Percentiles rank a stretch among this genome's conserved stretches.
phyloP scores from a whole-genome alignment of 1,140 invertebrate species.

The Oncopodura yosiiana region DNA sequence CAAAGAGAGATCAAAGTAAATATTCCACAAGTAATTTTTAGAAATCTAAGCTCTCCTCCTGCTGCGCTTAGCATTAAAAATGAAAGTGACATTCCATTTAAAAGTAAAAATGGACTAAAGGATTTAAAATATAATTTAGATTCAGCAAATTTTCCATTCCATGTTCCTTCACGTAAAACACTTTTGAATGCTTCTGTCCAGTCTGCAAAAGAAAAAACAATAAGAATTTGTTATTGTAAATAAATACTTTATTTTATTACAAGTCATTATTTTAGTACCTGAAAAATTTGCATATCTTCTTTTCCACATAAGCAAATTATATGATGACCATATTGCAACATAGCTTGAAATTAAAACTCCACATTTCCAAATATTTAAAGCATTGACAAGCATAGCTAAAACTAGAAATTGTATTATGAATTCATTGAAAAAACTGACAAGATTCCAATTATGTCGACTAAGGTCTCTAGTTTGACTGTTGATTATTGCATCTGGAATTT shows the following conservation, averaged over 20 bases:
- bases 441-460: neutral
- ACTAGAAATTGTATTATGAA: slow-evolving; percentile 10
- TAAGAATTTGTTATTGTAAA: neutral
- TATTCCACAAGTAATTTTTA: no score
- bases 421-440: neutral
- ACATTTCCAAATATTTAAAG: neutral
- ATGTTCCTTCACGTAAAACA: slow-evolving; percentile 12
- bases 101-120: slow-evolving; percentile 1
- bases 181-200: slow-evolving; percentile 26
- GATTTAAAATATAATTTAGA: neutral
- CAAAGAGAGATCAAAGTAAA: no score
- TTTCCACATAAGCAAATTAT: slow-evolving; percentile 12
- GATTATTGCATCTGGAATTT: slow-evolving; percentile 8
- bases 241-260: neutral
- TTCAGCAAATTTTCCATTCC: slow-evolving; percentile 7
- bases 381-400: neutral
- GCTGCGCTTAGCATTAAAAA: neutral
- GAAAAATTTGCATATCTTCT: neutral
- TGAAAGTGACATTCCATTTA: neutral
- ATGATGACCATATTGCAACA: slow-evolving; percentile 5
- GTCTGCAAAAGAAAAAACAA: slow-evolving; percentile 15
- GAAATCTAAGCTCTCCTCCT: no score
- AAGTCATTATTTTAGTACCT: neutral
- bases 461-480: neutral
- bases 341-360: neutral